Evolutionary conservation across 2,113 vertebrate genomes (phyloP), one percentile per base, ranked within the genome.

Genomic region (Parus major): DNA sequence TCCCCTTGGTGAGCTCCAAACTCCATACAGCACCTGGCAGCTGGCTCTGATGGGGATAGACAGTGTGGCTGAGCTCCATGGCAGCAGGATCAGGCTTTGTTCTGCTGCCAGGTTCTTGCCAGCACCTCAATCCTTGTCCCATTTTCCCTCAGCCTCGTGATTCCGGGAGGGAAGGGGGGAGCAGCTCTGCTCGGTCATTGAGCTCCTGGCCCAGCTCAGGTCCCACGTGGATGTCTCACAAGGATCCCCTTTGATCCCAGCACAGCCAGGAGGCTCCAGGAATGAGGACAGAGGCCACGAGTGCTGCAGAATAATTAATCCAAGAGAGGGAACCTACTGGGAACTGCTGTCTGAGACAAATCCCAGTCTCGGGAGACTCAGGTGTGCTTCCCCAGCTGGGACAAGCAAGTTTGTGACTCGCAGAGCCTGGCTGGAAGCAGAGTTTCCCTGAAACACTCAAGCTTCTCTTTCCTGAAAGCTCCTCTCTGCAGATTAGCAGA

Each of bases 391-490:
- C 52, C 42, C 59, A 41, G 63, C 68, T 0, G 3, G 25, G 50
- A 76, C 63, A 19, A 82, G 46, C 52, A 3, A 18, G 46, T 46
- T 4, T 82, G 88, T 46, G 9, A 19, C 61, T 33, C 0, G 0
- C 55, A 33, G 70, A 61, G 31, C 36, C 44, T 0, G 14, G 36
- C 86, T 68, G 72, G 78, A 53, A 87, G 75, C 36, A 20, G 61
- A 82, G 7, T 61, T 78, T 95, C 88, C 91, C 73, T 88, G 93
- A 87, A 85, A 73, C 25, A n/a, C 73, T 80, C 46, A 5, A 76
- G 71, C 59, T 80, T 53, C 82, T 87, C 78, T 85, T 95, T 92
- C 93, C 93, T 95, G 89, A 84, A 89, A 95, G 55, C 82, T 82
- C 36, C 1, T 57, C 36, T 64, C 73, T 46, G 63, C 1, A 15